Base-by-base conservation (phyloP, 2,113 vertebrate genomes). In the Bagarius yarrelli region DNA sequence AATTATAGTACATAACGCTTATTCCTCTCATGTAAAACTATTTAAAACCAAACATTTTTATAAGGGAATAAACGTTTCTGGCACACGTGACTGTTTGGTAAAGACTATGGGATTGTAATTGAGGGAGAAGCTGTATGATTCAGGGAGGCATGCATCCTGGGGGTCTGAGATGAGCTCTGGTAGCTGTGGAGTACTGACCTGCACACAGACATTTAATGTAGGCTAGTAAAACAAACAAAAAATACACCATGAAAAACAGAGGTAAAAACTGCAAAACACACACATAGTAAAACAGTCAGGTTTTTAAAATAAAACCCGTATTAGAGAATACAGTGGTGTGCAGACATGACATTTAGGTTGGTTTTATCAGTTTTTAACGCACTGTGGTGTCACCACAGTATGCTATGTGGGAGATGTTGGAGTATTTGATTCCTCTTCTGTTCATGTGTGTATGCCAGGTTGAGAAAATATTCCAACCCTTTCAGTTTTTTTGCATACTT, bases 171-270 rank as follows among this genome's bases (percentile, higher is more conserved):
- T 94, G 93, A 95, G 92, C 90, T 90, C 88, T 86, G 87, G 85
- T 84, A 90, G 93, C 92, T 88, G 87, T 87, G 92, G 93, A 94
- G 94, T 97, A 99, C 96, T 98, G 94, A 98, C 96, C 98, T 98
- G 97, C 91, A 98, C 97, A 97, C 94, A 97, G 95, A 98, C 95
- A 99, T 92, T 97, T 96, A 98, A 95, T 95, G 96, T 98, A 92
- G 97, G 97, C 98, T 99, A 98, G 95, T 93, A 95, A 96, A 95
- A 95, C 93, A 97, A 93, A 96, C 93, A 97, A 93, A 96, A 83
- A 96, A 96, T 90, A 95, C 93, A 94, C 95, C 91, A 95, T 94
- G 94, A 95, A 95, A 47, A 94, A 95, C 94, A 95, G 94, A 95
- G 96, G 91, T 91, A 92, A 90, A 87, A 75, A 83, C 73, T 61